phyloP scores from a whole-genome alignment of 2,797 vertebrate genomes.

The Coranthus polyacanthus region DNA sequence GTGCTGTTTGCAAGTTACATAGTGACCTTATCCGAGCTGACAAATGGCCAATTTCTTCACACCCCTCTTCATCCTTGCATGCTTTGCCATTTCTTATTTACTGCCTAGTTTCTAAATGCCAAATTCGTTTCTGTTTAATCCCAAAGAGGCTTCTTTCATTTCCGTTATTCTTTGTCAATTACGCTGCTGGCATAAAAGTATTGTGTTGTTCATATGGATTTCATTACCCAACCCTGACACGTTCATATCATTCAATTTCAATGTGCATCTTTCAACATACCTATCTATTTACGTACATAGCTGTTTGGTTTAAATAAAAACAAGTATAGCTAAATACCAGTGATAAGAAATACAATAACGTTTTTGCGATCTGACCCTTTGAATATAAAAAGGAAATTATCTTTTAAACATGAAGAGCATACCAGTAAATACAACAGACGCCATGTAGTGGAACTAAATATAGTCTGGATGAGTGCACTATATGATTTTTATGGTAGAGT shows the following conservation, averaged over 20 bases:
- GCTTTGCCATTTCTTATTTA: slow-evolving; percentile 73
- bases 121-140: slow-evolving; percentile 76
- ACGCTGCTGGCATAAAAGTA: slow-evolving; percentile 5
- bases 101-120: slow-evolving; percentile 77
- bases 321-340: neutral
- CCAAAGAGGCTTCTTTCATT: slow-evolving; percentile 37
- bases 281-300: no score
- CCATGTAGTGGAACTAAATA: slow-evolving; percentile 49
- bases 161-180: slow-evolving; percentile 36
- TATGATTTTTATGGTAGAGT: slow-evolving; percentile 68
- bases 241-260: neutral
- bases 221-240: slow-evolving; percentile 9
- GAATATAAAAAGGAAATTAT: slow-evolving; percentile 17
- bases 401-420: slow-evolving; percentile 29
- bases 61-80: slow-evolving; percentile 58
- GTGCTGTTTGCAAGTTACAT: slow-evolving; percentile 61
- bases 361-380: slow-evolving; percentile 8
- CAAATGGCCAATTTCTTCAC: slow-evolving; percentile 78
- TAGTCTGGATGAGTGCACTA: slow-evolving; percentile 42
- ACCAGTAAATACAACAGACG: slow-evolving; percentile 27
- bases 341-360: no score
- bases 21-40: slow-evolving; percentile 82
- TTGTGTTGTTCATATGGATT: slow-evolving; percentile 24
- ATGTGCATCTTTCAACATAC: no score
- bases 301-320: slow-evolving; percentile 5